These are phyloP conservation scores for Magallana gigas DNA, from an alignment of 1,140 invertebrate genomes.

Conservation along the genomic window DNA sequence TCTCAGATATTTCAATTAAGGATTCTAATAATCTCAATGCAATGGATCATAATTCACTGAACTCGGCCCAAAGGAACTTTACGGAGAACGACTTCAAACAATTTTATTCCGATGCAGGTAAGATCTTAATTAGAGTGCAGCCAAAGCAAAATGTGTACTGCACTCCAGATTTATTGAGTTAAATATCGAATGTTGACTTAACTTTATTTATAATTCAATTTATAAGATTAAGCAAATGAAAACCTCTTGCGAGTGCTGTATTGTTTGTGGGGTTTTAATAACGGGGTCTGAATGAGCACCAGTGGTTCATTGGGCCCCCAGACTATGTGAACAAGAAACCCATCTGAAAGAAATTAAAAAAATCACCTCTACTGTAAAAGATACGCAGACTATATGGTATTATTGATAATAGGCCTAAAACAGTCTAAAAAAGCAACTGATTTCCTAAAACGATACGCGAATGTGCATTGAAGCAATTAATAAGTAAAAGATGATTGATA, in stretches of 20 bases:
- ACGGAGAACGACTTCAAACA: slow-evolving; percentile 2
- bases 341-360: no score
- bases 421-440: slow-evolving; percentile 13
- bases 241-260: slow-evolving; percentile 12
- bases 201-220: slow-evolving; percentile 39
- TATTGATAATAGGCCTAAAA: background rate
- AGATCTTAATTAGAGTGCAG: background rate
- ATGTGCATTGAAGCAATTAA: slow-evolving; percentile 38
- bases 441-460: background rate
- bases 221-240: slow-evolving; percentile 34
- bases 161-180: slow-evolving; percentile 29
- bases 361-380: background rate
- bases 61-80: background rate
- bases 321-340: background rate
- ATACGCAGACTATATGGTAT: background rate
- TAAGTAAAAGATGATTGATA: slow-evolving; percentile 36
- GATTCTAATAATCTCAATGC: slow-evolving; percentile 17
- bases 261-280: slow-evolving; percentile 29
- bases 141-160: background rate
- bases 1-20: slow-evolving; percentile 9
- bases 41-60: slow-evolving; percentile 26
- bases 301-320: background rate
- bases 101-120: slow-evolving; percentile 15
- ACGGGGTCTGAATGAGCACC: background rate
- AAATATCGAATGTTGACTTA: slow-evolving; percentile 36